Percentiles rank a stretch among this genome's conserved stretches.
Conservation (phyloP, 2,797 vertebrate species). For the Spinibarbus caldwelli region DNA sequence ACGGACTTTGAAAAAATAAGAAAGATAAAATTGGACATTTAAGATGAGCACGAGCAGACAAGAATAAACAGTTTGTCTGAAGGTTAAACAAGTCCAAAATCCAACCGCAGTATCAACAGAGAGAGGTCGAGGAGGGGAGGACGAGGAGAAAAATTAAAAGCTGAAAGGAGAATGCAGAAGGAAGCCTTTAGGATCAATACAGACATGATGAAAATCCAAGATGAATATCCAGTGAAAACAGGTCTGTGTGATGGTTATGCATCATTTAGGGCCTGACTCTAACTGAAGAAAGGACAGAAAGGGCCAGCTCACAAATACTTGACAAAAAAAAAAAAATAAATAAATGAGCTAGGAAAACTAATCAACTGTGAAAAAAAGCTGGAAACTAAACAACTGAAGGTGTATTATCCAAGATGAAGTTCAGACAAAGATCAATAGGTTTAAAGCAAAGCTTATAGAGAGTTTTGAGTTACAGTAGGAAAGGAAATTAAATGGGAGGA, state of each 20-base stretch:
- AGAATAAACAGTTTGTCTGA: not conserved
- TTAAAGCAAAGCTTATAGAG: not conserved
- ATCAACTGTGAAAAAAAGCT: not conserved
- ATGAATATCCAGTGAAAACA: slow-evolving; percentile 48
- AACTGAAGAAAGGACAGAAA: slow-evolving; percentile 60
- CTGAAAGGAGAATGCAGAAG: slow-evolving; percentile 1
- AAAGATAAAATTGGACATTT: not conserved
- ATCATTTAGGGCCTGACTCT: slow-evolving; percentile 63
- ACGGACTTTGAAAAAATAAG: not conserved
- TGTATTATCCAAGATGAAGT: not conserved
- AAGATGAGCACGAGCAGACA: slow-evolving; percentile 1
- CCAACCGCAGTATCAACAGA: not conserved
- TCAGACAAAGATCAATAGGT: not conserved
- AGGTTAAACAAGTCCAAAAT: slow-evolving; percentile 22
- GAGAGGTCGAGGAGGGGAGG: slow-evolving; percentile 3
- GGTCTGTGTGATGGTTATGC: slow-evolving; percentile 68
- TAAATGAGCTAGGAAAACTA: not conserved
- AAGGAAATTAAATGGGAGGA: not conserved
- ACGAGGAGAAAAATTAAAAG: not conserved
- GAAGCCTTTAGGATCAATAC: slow-evolving; percentile 42
- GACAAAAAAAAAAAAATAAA: not conserved
- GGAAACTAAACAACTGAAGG: not conserved
- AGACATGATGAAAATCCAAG: slow-evolving; percentile 16
- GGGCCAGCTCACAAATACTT: not conserved
- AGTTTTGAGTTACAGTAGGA: not conserved